Conservation (phyloP, 1,140 invertebrate genomes). For the Akabosia matsudoensis region DNA sequence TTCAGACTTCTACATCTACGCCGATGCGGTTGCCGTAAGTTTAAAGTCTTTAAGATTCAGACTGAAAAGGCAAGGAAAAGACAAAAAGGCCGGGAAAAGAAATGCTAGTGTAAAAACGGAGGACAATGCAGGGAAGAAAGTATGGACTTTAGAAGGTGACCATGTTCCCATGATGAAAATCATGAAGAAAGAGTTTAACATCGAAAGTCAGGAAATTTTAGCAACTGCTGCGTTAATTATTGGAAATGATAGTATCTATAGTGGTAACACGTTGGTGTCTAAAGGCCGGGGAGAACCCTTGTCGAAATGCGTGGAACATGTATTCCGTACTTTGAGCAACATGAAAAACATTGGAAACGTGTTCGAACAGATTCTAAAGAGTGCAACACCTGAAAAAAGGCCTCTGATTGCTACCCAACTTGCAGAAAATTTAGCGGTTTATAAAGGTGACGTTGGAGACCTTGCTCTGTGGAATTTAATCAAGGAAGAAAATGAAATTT, state of each 20-base stretch:
- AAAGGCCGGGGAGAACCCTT: no score
- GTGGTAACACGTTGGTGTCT: background rate
- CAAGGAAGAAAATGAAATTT: background rate
- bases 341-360: no score
- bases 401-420: no score
- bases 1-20: slow-evolving; percentile 57
- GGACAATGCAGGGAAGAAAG: slow-evolving; percentile 1
- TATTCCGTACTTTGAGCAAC: no score
- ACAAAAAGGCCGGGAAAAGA: no score
- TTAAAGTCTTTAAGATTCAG: slow-evolving; percentile 49
- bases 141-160: slow-evolving; percentile 18
- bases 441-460: slow-evolving; percentile 37
- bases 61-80: slow-evolving; percentile 9
- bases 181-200: slow-evolving; percentile 32
- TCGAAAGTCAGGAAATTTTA: slow-evolving; percentile 31
- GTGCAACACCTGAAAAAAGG: slow-evolving; percentile 8
- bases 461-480: slow-evolving; percentile 22
- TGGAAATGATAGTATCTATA: slow-evolving; percentile 39
- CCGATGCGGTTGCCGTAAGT: slow-evolving; percentile 52
- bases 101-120: no score
- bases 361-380: no score
- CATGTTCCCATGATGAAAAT: slow-evolving; percentile 2
- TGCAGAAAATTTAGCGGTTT: slow-evolving; percentile 29
- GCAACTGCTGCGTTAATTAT: slow-evolving; percentile 34
- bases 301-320: no score